Evolutionary conservation across 2,113 vertebrate genomes (phyloP), one percentile per base, ranked within the genome.

Genomic region (Lipophrys pholis): DNA sequence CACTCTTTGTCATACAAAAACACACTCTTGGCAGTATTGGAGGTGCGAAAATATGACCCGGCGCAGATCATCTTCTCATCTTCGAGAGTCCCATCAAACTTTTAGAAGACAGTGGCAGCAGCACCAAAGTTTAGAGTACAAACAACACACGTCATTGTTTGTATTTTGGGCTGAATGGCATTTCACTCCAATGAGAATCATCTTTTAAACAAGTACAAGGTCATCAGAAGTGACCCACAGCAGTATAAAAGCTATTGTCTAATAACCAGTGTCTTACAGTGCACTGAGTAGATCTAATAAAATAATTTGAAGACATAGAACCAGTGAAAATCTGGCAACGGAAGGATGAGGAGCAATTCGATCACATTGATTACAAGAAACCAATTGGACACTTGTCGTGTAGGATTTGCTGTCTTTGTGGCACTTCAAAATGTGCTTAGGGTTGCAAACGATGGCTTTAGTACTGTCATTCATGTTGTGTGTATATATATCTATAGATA

Each of bases 371-470:
- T 81, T 77, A 89, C 85, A 85, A 83, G 85, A 91, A 91, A 91
- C 84, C 82, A 85, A 92, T 91, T 87, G 70, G 70, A 88, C 73
- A 68, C 72, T 82, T 79, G 77, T 84, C 74, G 46, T 80, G 65
- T 75, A 76, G 82, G 81, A 89, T 89, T 90, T 50, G 62, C 89
- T 50, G 64, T 90, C 80, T 69, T 73, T 89, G 53, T 82, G 89
- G 92, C 90, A 93, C 92, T 88, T 93, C 81, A 80, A 87, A 93
- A 94, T 96, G 95, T 96, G 96, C 95, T 97, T 95, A 95, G 94
- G 92, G 92, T 97, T 96, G 96, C 95, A 97, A 97, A 95, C 94
- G 94, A 99, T 98, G 97, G 96, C 97, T 98, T 98, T 96, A 96
- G 92, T 95, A 95, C 92, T 91, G 92, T 93, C 92, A 84, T 93